phyloP scores from a whole-genome alignment of 2,113 vertebrate species.

The Machaerirhynchus nigripectus region DNA sequence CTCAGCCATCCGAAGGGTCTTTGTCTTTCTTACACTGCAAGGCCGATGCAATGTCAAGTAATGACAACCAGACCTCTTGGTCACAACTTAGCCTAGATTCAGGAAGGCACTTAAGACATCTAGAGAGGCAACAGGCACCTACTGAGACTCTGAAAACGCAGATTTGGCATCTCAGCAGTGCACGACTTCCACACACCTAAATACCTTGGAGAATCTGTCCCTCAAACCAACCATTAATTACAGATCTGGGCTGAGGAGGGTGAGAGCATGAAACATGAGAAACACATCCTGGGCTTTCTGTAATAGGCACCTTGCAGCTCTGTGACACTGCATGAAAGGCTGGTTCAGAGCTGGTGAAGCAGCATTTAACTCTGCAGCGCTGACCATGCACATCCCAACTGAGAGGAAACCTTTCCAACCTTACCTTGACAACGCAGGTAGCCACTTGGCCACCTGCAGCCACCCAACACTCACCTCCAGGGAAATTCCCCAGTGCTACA shows the following conservation, averaged over 20 bases:
- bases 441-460: neutral
- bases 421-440: neutral
- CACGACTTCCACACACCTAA: neutral
- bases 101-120: neutral
- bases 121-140: neutral
- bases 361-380: neutral
- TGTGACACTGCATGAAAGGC: neutral
- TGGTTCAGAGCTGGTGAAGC: neutral
- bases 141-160: neutral
- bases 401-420: neutral
- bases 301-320: constrained; percentile 17
- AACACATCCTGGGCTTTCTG: neutral
- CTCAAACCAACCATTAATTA: constrained; percentile 18
- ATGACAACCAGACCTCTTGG: neutral
- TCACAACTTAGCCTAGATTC: neutral
- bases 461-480: neutral
- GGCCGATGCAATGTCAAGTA: neutral
- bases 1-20: neutral
- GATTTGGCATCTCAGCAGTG: neutral
- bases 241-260: neutral
- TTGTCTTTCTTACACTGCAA: neutral
- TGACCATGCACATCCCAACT: neutral
- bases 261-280: neutral
- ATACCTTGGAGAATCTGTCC: neutral
- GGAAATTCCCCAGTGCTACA: neutral